Percentiles rank a stretch among this genome's conserved stretches.
These are phyloP conservation scores for Sebastes hubbsi DNA, from an alignment of 2,797 vertebrate species.

Conservation along the genomic window DNA sequence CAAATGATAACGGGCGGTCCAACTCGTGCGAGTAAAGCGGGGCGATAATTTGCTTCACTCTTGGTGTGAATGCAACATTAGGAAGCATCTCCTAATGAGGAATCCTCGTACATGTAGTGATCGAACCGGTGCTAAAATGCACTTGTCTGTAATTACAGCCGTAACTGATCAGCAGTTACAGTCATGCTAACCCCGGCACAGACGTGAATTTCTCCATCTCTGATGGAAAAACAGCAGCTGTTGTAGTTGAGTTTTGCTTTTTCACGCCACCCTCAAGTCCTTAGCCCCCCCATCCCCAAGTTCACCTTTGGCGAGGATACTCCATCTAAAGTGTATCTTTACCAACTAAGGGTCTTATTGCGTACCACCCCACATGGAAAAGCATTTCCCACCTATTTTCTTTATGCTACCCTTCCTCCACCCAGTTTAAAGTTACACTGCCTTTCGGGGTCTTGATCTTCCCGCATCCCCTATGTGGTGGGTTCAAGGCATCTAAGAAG, in stretches of 20 bases:
- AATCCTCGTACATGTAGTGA: not conserved
- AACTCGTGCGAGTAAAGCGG: too few species aligned
- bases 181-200: not conserved
- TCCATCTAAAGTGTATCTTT: conserved; percentile 63
- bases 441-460: conserved; percentile 52
- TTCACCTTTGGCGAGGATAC: conserved; percentile 62
- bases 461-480: conserved; percentile 38
- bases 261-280: conserved; percentile 20
- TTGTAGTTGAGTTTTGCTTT: conserved; percentile 16
- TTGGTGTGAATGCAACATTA: not conserved
- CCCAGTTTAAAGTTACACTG: conserved; percentile 75
- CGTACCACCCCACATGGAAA: conserved; percentile 47
- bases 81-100: not conserved
- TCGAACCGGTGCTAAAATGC: not conserved
- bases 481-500: conserved; percentile 65
- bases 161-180: not conserved
- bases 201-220: conserved; percentile 1
- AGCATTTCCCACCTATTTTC: conserved; percentile 77
- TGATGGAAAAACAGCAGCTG: conserved; percentile 64
- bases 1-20: too few species aligned
- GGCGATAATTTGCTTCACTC: too few species aligned
- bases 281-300: not conserved
- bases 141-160: conserved; percentile 5
- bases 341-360: conserved; percentile 54
- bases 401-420: conserved; percentile 49